Conservation (phyloP, 2,797 vertebrate genomes). For the Scleropages formosus region DNA sequence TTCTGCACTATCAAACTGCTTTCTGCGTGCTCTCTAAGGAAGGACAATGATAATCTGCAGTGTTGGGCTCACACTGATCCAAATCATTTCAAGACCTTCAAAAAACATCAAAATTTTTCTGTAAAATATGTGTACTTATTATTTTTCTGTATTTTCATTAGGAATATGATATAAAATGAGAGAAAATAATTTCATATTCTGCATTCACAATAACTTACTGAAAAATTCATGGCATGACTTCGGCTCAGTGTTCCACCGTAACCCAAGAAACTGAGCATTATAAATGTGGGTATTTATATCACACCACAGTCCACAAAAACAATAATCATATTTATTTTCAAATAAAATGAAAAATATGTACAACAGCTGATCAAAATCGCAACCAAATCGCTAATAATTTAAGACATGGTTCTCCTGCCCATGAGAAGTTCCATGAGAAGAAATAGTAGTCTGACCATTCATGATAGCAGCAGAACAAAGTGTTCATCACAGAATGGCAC, state of each 20-base stretch:
- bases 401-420: neutral
- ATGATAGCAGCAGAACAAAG: neutral
- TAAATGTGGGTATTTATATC: neutral
- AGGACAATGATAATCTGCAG: neutral
- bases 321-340: conserved; percentile 1
- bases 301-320: conserved; percentile 18
- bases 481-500: conserved; percentile 84
- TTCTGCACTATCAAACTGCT: too few species aligned
- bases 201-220: conserved; percentile 7
- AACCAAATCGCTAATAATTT: neutral
- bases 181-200: neutral
- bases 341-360: conserved; percentile 19
- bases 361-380: neutral
- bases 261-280: neutral
- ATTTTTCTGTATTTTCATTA: neutral
- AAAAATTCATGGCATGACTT: neutral
- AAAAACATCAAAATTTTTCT: neutral
- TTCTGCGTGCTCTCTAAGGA: neutral
- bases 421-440: neutral
- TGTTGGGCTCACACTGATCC: too few species aligned
- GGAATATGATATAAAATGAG: neutral
- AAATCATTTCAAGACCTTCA: neutral
- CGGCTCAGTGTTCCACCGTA: conserved; percentile 7
- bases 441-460: neutral
- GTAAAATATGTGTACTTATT: neutral